Evolutionary conservation across 2,888 invertebrate species (phyloP).

Genomic region (Agrotis segetum): DNA sequence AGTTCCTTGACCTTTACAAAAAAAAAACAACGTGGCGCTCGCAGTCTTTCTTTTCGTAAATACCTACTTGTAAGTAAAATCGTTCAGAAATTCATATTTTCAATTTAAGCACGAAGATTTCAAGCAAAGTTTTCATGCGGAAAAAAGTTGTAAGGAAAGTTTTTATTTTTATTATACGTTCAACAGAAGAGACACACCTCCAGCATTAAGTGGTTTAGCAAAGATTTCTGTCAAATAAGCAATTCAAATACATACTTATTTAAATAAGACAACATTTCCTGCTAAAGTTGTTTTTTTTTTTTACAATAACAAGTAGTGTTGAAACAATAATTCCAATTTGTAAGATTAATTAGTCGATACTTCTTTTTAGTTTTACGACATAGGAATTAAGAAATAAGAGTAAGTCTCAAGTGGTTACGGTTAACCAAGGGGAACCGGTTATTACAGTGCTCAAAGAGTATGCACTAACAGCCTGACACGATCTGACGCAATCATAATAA

Average conservation of each 20-base stretch:
- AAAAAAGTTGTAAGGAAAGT: background rate
- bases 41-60: background rate
- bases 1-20: slow-evolving; percentile 9
- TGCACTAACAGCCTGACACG: slow-evolving; percentile 16
- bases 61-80: background rate
- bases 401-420: slow-evolving; percentile 6
- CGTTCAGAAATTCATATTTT: background rate
- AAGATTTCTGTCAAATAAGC: background rate
- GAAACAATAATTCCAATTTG: slow-evolving; percentile 38
- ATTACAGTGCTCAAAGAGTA: slow-evolving; percentile 29
- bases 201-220: background rate
- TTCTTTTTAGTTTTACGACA: slow-evolving; percentile 34
- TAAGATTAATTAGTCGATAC: slow-evolving; percentile 41
- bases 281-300: background rate
- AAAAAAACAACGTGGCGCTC: slow-evolving; percentile 4
- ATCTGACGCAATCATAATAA: slow-evolving; percentile 16
- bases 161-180: background rate
- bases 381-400: slow-evolving; percentile 33
- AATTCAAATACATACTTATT: slow-evolving; percentile 8
- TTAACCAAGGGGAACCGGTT: slow-evolving; percentile 39
- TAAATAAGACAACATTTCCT: slow-evolving; percentile 8
- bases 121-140: background rate
- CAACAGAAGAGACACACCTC: background rate
- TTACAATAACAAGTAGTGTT: background rate
- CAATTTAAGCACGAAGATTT: background rate